Percentiles rank a stretch among this genome's conserved stretches.
These are phyloP conservation scores for Spicauda simplicius DNA, from an alignment of 2,888 invertebrate genomes.

Conservation along the genomic window DNA sequence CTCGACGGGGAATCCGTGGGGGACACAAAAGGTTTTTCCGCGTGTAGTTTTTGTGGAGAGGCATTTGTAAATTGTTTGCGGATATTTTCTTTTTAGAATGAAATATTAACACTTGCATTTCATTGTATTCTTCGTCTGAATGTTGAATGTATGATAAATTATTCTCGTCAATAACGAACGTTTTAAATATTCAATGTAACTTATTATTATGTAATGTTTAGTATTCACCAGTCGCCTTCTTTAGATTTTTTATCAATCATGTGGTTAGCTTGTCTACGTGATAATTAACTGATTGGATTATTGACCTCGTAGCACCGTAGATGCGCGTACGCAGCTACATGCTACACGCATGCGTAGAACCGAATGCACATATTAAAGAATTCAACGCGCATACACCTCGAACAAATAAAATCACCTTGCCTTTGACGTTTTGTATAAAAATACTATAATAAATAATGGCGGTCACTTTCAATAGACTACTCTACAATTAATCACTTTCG, in stretches of 20 bases:
- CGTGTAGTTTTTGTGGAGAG: slow-evolving; percentile 34
- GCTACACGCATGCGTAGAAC: slow-evolving; percentile 50
- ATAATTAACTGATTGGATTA: neutral
- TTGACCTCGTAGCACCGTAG: slow-evolving; percentile 46
- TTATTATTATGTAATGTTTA: neutral
- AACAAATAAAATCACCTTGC: neutral
- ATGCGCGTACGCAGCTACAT: slow-evolving; percentile 47
- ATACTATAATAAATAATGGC: too few species aligned
- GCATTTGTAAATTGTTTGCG: slow-evolving; percentile 20
- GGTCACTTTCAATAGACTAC: neutral
- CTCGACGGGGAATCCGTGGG: slow-evolving; percentile 51
- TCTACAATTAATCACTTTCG: neutral
- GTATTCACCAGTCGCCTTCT: too few species aligned
- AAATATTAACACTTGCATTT: slow-evolving; percentile 32
- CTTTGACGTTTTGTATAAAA: neutral
- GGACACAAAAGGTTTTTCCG: slow-evolving; percentile 60
- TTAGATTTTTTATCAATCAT: too few species aligned
- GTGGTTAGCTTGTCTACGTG: neutral
- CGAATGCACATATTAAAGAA: slow-evolving; percentile 51
- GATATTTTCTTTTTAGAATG: slow-evolving; percentile 39
- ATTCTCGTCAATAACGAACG: neutral
- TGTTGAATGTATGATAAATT: slow-evolving; percentile 1
- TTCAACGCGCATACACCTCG: slow-evolving; percentile 47
- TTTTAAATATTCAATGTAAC: neutral
- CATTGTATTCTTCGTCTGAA: slow-evolving; percentile 6